phyloP scores from a whole-genome alignment of 2,888 invertebrate genomes.

The Melinopterus prodromus region DNA sequence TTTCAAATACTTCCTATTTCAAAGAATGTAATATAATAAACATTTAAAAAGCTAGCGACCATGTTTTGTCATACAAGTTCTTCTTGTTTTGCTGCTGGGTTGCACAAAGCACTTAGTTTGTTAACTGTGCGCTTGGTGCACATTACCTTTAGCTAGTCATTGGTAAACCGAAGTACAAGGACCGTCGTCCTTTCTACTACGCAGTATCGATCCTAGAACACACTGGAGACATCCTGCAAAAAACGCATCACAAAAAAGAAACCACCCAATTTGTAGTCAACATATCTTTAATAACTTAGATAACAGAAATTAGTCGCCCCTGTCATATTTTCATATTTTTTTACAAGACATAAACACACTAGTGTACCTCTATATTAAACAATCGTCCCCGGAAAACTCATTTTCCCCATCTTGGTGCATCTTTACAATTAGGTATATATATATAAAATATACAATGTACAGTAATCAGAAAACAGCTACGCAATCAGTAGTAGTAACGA shows the following conservation, averaged over 20 bases:
- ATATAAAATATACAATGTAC: constrained; percentile 11
- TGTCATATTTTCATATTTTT: background rate
- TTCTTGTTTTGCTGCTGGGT: too few relatives aligned
- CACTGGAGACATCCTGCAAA: background rate
- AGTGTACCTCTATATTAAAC: constrained; percentile 11
- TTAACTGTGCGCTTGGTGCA: background rate
- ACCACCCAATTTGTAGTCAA: background rate
- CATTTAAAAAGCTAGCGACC: too few relatives aligned
- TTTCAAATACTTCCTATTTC: too few relatives aligned
- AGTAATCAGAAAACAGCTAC: constrained; percentile 18
- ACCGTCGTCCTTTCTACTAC: background rate
- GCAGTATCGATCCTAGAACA: background rate
- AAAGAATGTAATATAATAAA: too few relatives aligned
- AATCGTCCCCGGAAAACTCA: background rate
- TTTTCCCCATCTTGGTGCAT: background rate
- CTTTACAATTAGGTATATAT: background rate
- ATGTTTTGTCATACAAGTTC: too few relatives aligned
- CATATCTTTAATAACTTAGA: constrained; percentile 28
- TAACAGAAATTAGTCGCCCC: constrained; percentile 29
- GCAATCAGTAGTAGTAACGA: constrained; percentile 16
- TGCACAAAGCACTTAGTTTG: background rate
- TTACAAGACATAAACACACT: constrained; percentile 27
- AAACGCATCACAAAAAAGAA: background rate
- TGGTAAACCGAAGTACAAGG: background rate
- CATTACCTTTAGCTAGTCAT: background rate